Conservation (phyloP, 2,888 invertebrate genomes). For the Agrilus biguttatus region DNA sequence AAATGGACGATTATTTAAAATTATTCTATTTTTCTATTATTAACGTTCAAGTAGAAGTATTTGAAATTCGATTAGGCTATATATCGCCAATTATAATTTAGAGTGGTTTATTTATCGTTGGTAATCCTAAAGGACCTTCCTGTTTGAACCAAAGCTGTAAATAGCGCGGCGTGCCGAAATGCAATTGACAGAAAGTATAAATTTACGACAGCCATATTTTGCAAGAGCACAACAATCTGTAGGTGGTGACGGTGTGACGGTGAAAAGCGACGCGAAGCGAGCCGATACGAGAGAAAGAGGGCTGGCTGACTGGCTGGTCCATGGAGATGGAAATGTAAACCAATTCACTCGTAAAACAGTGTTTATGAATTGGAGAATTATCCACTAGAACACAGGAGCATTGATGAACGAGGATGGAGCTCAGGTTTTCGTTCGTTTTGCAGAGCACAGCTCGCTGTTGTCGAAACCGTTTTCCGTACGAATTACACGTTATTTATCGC, state of each 20-base stretch:
- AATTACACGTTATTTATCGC: slow-evolving; percentile 25
- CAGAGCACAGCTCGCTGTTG: slow-evolving; percentile 1
- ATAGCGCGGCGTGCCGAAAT: background rate
- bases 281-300: slow-evolving; percentile 5
- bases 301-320: background rate
- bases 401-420: slow-evolving; percentile 13
- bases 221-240: too few relatives aligned
- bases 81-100: too few relatives aligned
- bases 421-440: slow-evolving; percentile 5
- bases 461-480: slow-evolving; percentile 17
- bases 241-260: too few relatives aligned
- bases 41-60: too few relatives aligned
- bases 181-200: too few relatives aligned
- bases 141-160: background rate
- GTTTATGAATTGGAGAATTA: slow-evolving; percentile 24
- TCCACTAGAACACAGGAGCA: slow-evolving; percentile 26
- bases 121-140: background rate
- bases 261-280: too few relatives aligned
- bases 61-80: too few relatives aligned
- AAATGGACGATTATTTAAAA: too few relatives aligned
- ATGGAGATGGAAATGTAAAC: slow-evolving; percentile 17
- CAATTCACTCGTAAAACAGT: slow-evolving; percentile 25
- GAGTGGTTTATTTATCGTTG: too few relatives aligned
- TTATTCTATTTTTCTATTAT: too few relatives aligned
- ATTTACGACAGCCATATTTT: too few relatives aligned